Evolutionary conservation across 2,113 vertebrate species (phyloP).

Genomic region (Upupa epops): DNA sequence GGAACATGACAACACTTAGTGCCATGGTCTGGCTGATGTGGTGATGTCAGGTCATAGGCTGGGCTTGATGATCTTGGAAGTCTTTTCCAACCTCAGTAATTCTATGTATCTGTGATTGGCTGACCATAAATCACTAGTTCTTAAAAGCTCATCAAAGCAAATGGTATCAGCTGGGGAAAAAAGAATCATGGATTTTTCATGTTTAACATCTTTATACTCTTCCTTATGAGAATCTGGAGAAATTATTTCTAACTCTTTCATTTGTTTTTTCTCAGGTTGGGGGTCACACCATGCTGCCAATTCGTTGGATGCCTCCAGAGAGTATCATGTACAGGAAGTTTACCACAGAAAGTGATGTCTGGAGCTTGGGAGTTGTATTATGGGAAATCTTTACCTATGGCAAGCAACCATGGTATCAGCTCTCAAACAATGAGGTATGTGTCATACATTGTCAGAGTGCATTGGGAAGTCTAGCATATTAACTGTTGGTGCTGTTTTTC

Average conservation of each 20-base stretch:
- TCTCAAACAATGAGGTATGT: slow-evolving; percentile 97
- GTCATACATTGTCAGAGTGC: neutral
- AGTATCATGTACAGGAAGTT: slow-evolving; percentile 99
- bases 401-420: slow-evolving; percentile 99
- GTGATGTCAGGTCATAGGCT: too few species aligned
- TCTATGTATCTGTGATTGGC: too few species aligned
- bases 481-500: neutral
- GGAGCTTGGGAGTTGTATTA: slow-evolving; percentile 96
- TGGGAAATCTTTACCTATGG: slow-evolving; percentile 99
- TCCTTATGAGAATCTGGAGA: neutral
- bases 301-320: slow-evolving; percentile 99
- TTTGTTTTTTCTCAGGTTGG: slow-evolving; percentile 82
- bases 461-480: neutral
- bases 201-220: neutral
- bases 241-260: neutral
- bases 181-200: neutral
- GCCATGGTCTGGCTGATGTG: too few species aligned
- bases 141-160: neutral
- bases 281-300: slow-evolving; percentile 97
- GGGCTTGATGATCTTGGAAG: too few species aligned
- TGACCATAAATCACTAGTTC: neutral
- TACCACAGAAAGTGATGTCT: slow-evolving; percentile 98
- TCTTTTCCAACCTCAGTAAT: too few species aligned
- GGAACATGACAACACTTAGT: too few species aligned
- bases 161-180: neutral